Evolutionary conservation across 1,140 invertebrate genomes (phyloP).

Genomic region (Psix sp.): DNA sequence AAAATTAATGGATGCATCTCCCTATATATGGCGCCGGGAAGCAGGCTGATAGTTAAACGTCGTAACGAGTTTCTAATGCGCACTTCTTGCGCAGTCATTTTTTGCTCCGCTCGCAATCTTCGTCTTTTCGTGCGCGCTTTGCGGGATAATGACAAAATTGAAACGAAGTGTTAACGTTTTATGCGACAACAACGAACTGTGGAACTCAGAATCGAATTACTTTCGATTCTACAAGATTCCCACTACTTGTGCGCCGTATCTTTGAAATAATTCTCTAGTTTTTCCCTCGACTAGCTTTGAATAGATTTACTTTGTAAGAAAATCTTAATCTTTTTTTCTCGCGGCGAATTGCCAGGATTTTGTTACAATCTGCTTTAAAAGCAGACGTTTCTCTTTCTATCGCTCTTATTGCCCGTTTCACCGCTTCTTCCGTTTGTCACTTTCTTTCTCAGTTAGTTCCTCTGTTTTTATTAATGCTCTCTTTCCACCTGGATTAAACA

Average conservation of each 20-base stretch:
- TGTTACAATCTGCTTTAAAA: conserved; percentile 41
- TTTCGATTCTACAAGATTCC: conserved; percentile 16
- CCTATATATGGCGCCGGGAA: conserved; percentile 42
- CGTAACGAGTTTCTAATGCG: conserved; percentile 58
- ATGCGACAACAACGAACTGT: conserved; percentile 21
- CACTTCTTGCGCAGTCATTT: conserved; percentile 45
- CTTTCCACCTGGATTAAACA: conserved; percentile 55
- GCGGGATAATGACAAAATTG: conserved; percentile 26
- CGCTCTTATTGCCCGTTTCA: conserved; percentile 5
- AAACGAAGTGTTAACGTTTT: conserved; percentile 32
- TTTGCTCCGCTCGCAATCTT: conserved; percentile 25
- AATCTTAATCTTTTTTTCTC: conserved; percentile 53
- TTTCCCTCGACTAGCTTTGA: conserved; percentile 49
- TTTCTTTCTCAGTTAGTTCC: background rate
- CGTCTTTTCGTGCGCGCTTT: conserved; percentile 11
- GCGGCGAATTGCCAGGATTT: conserved; percentile 47
- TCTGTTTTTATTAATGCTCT: conserved; percentile 26
- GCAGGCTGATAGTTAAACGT: conserved; percentile 44
- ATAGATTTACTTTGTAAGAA: conserved; percentile 35
- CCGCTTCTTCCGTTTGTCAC: background rate
- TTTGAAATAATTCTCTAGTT: conserved; percentile 43
- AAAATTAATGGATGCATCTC: conserved; percentile 41
- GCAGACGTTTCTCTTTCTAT: conserved; percentile 24
- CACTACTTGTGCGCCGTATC: conserved; percentile 9
- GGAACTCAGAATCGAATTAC: conserved; percentile 17